Base-by-base conservation (phyloP, 2,888 invertebrate species). In the Drosophila buzzatii region DNA sequence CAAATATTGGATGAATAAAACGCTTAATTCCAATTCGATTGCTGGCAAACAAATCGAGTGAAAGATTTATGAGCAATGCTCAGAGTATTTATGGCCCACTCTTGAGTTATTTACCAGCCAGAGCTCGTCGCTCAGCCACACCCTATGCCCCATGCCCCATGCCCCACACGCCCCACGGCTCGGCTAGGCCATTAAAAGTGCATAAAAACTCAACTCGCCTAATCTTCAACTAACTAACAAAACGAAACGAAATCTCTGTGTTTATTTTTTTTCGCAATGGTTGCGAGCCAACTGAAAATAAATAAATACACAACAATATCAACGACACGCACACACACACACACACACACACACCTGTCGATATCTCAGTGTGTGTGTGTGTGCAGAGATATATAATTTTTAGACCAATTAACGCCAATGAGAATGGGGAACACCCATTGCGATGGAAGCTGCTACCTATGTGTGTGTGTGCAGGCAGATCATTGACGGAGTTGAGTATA, bases 61-160 rank as follows among this genome's bases (percentile, higher is more conserved):
- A 91, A 82, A 92, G 91, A 91, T 91, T 91, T 91, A 91, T 91
- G 91, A 84, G 74, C 76, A 72, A 80, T 77, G 79, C 66, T 72
- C 42, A 47, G 56, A 73, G 74, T 89, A 85, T 89, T 87, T 89
- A 85, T 70, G 85, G 81, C 60, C 70, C 62, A 53, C 89, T 74
- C 82, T 71, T 84, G 70, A 80, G 74, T 81, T 81, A 80, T 82
- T 83, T 75, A 75, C 70, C 72, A 74, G 74, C 62, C 64, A 62
- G 23, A 65, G 64, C 71, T 59, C 66, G 57, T 51, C 62, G 62
- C 67, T 44, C 61, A n/a, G 20, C 27, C 27, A n/a, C 47, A 16
- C 47, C 47, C 39, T 9, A 37, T 5, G 10, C 10, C 10, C 18
- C 42, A 42, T 10, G 10, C 2, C 4, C 18, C 42, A 42, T 10